Percentiles rank a stretch among this genome's conserved stretches.
Conservation (phyloP, 92 coral and sea anemone species). For the Anthopleura xanthogrammica region DNA sequence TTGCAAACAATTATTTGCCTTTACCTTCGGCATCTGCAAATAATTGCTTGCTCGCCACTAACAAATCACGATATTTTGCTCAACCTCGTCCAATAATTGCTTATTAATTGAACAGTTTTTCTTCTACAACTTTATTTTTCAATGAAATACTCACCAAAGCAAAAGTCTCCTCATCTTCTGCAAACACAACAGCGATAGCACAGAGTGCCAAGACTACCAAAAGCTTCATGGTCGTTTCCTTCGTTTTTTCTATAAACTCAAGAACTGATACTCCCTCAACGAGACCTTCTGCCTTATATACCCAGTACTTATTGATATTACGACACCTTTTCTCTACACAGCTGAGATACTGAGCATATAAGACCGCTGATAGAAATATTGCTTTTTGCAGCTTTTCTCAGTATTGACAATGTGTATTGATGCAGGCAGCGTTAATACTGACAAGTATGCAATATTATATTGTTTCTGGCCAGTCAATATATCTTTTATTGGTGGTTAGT, state of each 20-base stretch:
- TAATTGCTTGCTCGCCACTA: too few relatives aligned
- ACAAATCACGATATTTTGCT: too few relatives aligned
- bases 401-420: too few relatives aligned
- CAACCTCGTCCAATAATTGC: too few relatives aligned
- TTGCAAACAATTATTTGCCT: too few relatives aligned
- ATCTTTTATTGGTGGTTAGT: too few relatives aligned
- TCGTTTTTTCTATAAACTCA: neutral
- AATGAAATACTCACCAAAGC: constrained; percentile 33
- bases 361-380: neutral
- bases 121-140: too few relatives aligned
- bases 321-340: neutral
- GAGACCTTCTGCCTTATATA: neutral
- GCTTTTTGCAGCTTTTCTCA: neutral
- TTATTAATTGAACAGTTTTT: too few relatives aligned
- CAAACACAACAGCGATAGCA: neutral
- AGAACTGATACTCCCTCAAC: neutral
- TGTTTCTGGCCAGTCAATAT: neutral
- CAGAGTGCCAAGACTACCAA: neutral
- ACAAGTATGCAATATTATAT: too few relatives aligned
- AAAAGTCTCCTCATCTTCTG: constrained; percentile 35
- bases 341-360: neutral
- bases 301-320: neutral
- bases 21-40: too few relatives aligned
- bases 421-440: too few relatives aligned
- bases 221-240: neutral